phyloP scores from a whole-genome alignment of 1,140 invertebrate species.

The Nymphalis io region DNA sequence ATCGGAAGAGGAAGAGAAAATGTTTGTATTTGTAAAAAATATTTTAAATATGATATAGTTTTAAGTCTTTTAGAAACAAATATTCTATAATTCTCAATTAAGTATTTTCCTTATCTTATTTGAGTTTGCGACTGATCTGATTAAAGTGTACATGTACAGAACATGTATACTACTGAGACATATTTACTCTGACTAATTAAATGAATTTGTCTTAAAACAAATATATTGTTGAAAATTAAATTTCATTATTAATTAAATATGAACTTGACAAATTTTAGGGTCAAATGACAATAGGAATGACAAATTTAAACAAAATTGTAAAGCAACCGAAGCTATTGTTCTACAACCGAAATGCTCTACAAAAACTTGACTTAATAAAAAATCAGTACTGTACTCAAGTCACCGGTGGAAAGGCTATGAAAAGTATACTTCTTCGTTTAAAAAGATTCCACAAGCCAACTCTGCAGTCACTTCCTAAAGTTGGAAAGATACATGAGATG shows the following conservation, averaged over 20 bases:
- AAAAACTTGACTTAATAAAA: slow-evolving; percentile 58
- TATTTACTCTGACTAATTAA: no score
- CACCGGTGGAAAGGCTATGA: slow-evolving; percentile 52
- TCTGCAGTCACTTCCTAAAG: slow-evolving; percentile 54
- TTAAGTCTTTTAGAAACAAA: no score
- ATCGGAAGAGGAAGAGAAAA: slow-evolving; percentile 65
- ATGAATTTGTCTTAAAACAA: no score
- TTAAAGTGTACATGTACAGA: no score
- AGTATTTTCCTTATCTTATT: not conserved
- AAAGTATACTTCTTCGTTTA: slow-evolving; percentile 58
- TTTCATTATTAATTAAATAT: not conserved
- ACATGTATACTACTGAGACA: not conserved
- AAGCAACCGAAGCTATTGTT: slow-evolving; percentile 71
- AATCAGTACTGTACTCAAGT: slow-evolving; percentile 54
- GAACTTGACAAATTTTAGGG: slow-evolving; percentile 50
- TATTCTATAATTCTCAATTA: not conserved
- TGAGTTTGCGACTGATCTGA: no score
- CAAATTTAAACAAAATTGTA: slow-evolving; percentile 64
- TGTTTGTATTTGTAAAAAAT: slow-evolving; percentile 71
- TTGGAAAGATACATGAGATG: slow-evolving; percentile 53
- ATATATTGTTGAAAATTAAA: not conserved
- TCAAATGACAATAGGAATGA: slow-evolving; percentile 70
- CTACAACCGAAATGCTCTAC: slow-evolving; percentile 64
- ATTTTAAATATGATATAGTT: no score
- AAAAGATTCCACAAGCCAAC: slow-evolving; percentile 58